Evolutionary conservation across 2,797 vertebrate species (phyloP), one percentile per base, ranked within the genome.

Genomic region (Pseudochaenichthys georgianus): DNA sequence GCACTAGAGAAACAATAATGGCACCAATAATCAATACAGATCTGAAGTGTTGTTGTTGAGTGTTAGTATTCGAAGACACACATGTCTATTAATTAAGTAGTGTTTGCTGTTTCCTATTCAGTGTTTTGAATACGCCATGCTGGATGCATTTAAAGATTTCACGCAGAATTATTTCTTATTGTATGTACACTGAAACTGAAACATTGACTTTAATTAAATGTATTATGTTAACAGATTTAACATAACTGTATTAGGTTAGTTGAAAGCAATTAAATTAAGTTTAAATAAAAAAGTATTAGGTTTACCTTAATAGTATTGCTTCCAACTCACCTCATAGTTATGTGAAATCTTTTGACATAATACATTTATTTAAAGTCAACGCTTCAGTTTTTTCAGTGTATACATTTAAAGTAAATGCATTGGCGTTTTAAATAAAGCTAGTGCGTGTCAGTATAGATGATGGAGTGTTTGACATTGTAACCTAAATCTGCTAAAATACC

Each of bases 401-500:
- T 64, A 16, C n/a, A 23, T 64, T 51, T 55, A 46, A 42, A 28
- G 6, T n/a, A 58, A 69, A 62, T 31, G 5, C 31, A 5, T 8
- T 61, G 4, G 13, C 5, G 55, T 53, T 47, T 3, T 46, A 11
- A 28, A 52, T 59, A 61, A 17, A 70, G 68, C 11, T 1, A 1
- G n/a, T 23, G 1, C 4, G 19, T 7, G 23, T 13, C 3, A 6
- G 21, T 23, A 10, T 2, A 42, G 21, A 8, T 41, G 2, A 53
- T 9, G n/a, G 28, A 38, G 17, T 28, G 34, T 72, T 4, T 42
- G 21, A 17, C 12, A 8, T 47, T 45, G 9, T 42, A 45, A 21
- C 10, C 48, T 55, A n/a, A 53, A 58, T 38, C 21, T 55, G 58
- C 23, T 55, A 13, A 51, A 69, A 64, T 53, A 38, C n/a, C 55